Evolutionary conservation across 2,113 vertebrate genomes (phyloP), one percentile per base, ranked within the genome.

Genomic region (Mystacornis crossleyi): DNA sequence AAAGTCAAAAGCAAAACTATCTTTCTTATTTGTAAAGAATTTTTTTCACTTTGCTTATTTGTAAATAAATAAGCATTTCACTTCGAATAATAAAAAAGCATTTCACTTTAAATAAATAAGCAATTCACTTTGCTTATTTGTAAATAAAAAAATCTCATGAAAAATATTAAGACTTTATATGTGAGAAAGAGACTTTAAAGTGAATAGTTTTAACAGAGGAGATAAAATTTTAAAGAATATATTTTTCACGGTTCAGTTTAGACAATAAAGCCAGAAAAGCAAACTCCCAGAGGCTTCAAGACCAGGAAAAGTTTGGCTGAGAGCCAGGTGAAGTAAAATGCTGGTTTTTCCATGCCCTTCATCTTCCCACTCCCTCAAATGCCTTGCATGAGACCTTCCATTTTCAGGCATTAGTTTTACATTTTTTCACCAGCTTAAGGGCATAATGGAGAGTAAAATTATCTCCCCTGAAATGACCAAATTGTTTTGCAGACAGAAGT

Each of bases 381-480:
- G 62, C 97, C 92, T 96, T 94, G 92, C 2, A 1, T 97, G 96
- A 97, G 60, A 97, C 91, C 94, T 97, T 97, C 74, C 70, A 36
- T 93, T 97, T 97, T 97, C 82, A 96, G 86, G 89, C 94, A 96
- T 95, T 96, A 96, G 95, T 98, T 98, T 97, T 92, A 91, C 70
- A 78, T 86, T 96, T 96, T 81, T 40, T 42, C 73, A 21, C 47
- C 42, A 26, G 72, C 72, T 95, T 86, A 88, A 90, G 82, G 86
- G 88, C 91, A 96, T 96, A 98, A 96, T 95, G 86, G 93, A 97
- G 97, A 96, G 67, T 89, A 97, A 97, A 97, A 97, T 92, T 96
- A 60, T 97, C 92, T 95, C 84, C 89, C 47, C 50, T 88, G 83
- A 98, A 98, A 91, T 4, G 3, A 91, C 61, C 83, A 90, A 53